Base-by-base conservation (phyloP, 2,888 invertebrate species). In the Watsonalla cultraria region DNA sequence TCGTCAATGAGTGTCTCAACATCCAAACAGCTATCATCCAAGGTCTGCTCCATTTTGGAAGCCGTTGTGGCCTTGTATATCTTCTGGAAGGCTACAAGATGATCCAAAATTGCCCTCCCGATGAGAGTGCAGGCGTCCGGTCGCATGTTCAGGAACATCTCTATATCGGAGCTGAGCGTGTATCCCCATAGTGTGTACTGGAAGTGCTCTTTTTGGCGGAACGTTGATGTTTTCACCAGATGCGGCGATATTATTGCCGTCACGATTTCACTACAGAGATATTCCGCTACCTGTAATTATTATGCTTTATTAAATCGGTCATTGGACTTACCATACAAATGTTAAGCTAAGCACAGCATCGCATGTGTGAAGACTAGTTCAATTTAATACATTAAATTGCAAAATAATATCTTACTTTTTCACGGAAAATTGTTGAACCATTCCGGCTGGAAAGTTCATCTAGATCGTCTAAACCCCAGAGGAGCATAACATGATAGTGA, bases 221-320 rank as follows among this genome's bases (percentile, higher is more conserved):
- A 91, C 5, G 89, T 84, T 0, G 91, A 89, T 2, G 88, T 89
- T 62, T 90, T 86, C 1, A 89, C 77, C 6, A 91, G 69, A 54
- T 91, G 91, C 0, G 91, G 90, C 0, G 91, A 91, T 67, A 90
- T 89, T 34, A 92, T 89, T 0, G 93, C 89, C 42, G 86, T 86
- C 34, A 93, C 91, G 71, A 94, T 91, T 82, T 94, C 93, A 56
- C 92, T 90, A 64, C 93, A 93, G 0, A 95, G 80, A 67, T 94
- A 93, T 74, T 92, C 92, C 2, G 93, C 92, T 50, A 94, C 84
- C 93, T 93, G 66, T 11, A 57, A 60, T 8, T 7, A 7, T 7
- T 46, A 54, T 34, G 45, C 45, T 13, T 35, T 48, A 46, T 50
- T 47, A 34, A 35, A 48, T 45, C 5, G 49, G 15, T 50, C n/a